Evolutionary conservation across 2,888 invertebrate species (phyloP), one percentile per base, ranked within the genome.

Genomic region (Agrotis ipsilon): DNA sequence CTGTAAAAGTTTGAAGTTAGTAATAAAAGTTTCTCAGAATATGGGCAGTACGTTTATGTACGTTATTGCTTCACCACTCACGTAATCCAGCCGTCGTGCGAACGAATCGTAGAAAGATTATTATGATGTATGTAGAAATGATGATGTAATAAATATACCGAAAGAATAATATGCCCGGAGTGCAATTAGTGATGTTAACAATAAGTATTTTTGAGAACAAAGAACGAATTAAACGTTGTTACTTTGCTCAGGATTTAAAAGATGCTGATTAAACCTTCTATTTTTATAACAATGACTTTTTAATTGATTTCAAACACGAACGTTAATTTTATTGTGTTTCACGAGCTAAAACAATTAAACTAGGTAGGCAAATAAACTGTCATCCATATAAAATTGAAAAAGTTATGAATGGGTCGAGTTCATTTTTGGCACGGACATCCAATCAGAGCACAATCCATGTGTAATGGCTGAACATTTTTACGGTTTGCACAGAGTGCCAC

Each of bases 381-480:
- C 16, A 32, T 52, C 24, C 16, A 39, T 48, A 48, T 7, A 68
- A 58, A n/a, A 75, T 54, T 73, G 21, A 43, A 68, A 75, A 73
- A 43, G 49, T 73, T 73, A 69, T 73, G n/a, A 67, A 72, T 51
- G 68, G 51, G 6, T 2, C 45, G 21, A 59, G 59, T 60, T 52
- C 59, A 71, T 67, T 80, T 79, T 73, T 62, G 48, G 46, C 62
- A 71, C 60, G 61, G 51, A 72, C 70, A 73, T 69, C 55, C 65
- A 78, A 85, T 82, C 71, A 76, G 67, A 74, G 78, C 73, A 78
- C 74, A 80, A 78, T 83, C 78, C 72, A 80, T 81, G 85, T 83
- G 82, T 86, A 86, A 86, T 85, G 84, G 76, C 63, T 82, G 85
- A 80, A 83, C 83, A 81, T 86, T 87, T 88, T 86, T 84, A 86